A percentile compares a stretch with the other conserved stretches of the same genome.
phyloP scores from a whole-genome alignment of 2,113 vertebrate genomes.

The Melanotaenia duboulayi region DNA sequence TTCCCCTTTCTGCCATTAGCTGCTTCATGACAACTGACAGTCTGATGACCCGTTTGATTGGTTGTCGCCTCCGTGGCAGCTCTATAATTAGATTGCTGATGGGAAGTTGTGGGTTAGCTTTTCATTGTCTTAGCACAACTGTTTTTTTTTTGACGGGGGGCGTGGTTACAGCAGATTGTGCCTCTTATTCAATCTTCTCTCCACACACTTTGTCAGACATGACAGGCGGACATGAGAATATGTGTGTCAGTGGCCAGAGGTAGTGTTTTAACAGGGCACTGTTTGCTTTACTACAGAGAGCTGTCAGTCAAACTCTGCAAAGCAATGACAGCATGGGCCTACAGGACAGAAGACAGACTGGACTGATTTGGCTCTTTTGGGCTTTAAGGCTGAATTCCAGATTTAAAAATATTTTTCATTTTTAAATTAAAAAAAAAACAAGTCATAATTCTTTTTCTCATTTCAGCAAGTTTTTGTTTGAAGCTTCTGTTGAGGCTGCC shows the following conservation, averaged over 20 bases:
- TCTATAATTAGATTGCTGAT: constrained; percentile 9
- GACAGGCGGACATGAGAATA: not conserved
- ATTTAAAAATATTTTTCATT: no score
- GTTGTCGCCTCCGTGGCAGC: not conserved
- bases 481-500: no score
- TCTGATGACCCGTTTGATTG: constrained; percentile 6
- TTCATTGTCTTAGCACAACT: no score
- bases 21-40: not conserved
- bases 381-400: no score
- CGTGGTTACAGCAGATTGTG: not conserved
- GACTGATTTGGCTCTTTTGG: not conserved
- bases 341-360: not conserved
- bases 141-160: not conserved
- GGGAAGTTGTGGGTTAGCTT: not conserved
- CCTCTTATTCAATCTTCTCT: not conserved
- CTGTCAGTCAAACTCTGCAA: constrained; percentile 34
- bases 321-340: constrained; percentile 3
- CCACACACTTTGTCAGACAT: not conserved
- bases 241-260: constrained; percentile 22
- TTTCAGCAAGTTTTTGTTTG: no score
- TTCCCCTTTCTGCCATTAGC: not conserved
- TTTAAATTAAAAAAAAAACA: no score
- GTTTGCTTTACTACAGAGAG: constrained; percentile 21
- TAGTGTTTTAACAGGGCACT: constrained; percentile 14
- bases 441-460: no score